These are phyloP conservation scores for Apostichopus japonicus DNA, from an alignment of 35 echinoderm and acorn worm genomes.

Conservation along the genomic window DNA sequence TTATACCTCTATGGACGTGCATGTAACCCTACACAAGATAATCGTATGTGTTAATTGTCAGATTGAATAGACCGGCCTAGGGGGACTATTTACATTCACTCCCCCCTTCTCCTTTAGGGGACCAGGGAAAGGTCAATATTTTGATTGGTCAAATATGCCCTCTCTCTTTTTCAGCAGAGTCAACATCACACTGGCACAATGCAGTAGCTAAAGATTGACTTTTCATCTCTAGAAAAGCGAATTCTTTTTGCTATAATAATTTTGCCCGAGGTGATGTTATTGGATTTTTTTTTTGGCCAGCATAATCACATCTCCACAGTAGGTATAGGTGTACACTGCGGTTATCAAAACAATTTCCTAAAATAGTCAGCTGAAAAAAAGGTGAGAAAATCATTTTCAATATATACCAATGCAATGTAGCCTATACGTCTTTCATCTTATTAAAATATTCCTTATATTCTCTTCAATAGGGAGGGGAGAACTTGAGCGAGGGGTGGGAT, in stretches of 20 bases:
- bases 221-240: neutral
- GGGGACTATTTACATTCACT: neutral
- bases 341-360: neutral
- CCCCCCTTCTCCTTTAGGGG: neutral
- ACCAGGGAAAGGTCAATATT: constrained; percentile 2
- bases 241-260: neutral
- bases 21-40: too few relatives aligned
- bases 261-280: neutral
- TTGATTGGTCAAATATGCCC: neutral
- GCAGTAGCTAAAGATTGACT: neutral
- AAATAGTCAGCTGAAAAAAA: neutral
- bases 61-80: neutral
- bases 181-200: neutral
- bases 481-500: too few relatives aligned
- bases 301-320: neutral
- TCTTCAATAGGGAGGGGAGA: too few relatives aligned
- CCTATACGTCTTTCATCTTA: too few relatives aligned
- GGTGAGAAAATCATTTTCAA: too few relatives aligned
- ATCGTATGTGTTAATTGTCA: too few relatives aligned
- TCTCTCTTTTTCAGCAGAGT: neutral
- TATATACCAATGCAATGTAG: too few relatives aligned
- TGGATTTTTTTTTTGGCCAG: neutral
- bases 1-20: too few relatives aligned
- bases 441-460: too few relatives aligned
- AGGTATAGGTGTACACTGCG: neutral